A percentile compares a stretch with the other conserved stretches of the same genome.
phyloP scores from a whole-genome alignment of 2,888 invertebrate species.

The Sthenelais limicola region DNA sequence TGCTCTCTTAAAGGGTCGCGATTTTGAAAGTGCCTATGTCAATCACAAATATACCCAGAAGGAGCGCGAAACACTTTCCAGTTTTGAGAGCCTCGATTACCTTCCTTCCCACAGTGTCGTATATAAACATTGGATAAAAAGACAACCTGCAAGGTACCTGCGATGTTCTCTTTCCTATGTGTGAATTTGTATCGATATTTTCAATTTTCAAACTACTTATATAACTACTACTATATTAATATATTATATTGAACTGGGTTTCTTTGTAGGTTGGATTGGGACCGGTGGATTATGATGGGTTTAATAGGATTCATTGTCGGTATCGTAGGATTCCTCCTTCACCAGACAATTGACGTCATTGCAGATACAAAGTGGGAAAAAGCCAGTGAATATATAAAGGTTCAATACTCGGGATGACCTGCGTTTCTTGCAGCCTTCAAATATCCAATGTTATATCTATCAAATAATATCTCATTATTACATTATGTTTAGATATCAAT shows the following conservation, averaged over 20 bases:
- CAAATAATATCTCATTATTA: too few relatives aligned
- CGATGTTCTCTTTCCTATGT: neutral
- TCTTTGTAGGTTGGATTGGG: slow-evolving; percentile 52
- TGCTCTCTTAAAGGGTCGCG: slow-evolving; percentile 57
- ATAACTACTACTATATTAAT: too few relatives aligned
- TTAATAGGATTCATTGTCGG: slow-evolving; percentile 63
- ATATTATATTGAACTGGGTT: too few relatives aligned
- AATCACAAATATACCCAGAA: slow-evolving; percentile 64
- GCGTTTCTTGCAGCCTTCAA: too few relatives aligned
- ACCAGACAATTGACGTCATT: slow-evolving; percentile 54
- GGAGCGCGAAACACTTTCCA: slow-evolving; percentile 59
- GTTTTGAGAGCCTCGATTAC: slow-evolving; percentile 64
- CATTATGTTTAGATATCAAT: too few relatives aligned
- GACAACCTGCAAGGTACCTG: slow-evolving; percentile 54
- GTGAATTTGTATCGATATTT: neutral
- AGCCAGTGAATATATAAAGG: slow-evolving; percentile 47
- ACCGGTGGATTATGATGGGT: slow-evolving; percentile 62
- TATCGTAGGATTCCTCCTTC: slow-evolving; percentile 61
- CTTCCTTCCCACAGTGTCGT: slow-evolving; percentile 63
- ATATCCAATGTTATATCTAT: too few relatives aligned
- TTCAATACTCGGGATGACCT: too few relatives aligned
- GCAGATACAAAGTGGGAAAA: slow-evolving; percentile 51
- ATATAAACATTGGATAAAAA: slow-evolving; percentile 61
- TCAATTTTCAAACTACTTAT: neutral
- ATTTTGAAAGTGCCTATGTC: slow-evolving; percentile 62